Evolutionary conservation across 2,888 invertebrate genomes (phyloP), one percentile per base, ranked within the genome.

Genomic region (Erannis defoliaria): DNA sequence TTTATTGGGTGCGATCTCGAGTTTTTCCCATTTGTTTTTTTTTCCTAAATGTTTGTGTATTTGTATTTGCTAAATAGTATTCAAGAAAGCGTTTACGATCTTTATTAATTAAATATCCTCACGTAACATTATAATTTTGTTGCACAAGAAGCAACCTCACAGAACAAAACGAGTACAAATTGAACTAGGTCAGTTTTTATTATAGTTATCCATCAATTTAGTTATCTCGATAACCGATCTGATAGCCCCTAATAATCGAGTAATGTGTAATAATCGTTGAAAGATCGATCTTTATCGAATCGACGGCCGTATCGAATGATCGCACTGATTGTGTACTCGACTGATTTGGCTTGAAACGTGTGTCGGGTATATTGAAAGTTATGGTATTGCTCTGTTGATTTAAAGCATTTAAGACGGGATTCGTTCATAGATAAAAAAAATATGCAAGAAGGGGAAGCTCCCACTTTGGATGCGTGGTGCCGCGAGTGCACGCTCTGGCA

Each of bases 231-330:
- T 31, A 18, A 50, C 46, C 31, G 55, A 65, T 62, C 65, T 18
- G 21, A 43, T 35, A 48, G 51, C 33, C 46, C 23, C 56, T 56
- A 57, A 55, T 48, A 60, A 57, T 61, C 61, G 61, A 61, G 54
- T 57, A 60, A 64, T 60, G 64, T 54, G 55, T 57, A 50, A 40
- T 50, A 56, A 67, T 65, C 62, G 62, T 58, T 57, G 64, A 57
- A 51, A 67, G 43, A 53, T 35, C 46, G 62, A 64, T 64, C 51
- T 51, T 62, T 49, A 61, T 66, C 55, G 56, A 59, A 40, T 64
- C 58, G 65, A 64, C 62, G 48, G 48, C 45, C 55, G 42, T 57
- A 60, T 61, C 43, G 61, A 68, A 58, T 53, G 42, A 33, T 59
- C 35, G 42, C 6, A 23, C 16, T 23, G 26, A 40, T 55, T 63